phyloP scores from a whole-genome alignment of 2,113 vertebrate genomes.

The Scomber colias region DNA sequence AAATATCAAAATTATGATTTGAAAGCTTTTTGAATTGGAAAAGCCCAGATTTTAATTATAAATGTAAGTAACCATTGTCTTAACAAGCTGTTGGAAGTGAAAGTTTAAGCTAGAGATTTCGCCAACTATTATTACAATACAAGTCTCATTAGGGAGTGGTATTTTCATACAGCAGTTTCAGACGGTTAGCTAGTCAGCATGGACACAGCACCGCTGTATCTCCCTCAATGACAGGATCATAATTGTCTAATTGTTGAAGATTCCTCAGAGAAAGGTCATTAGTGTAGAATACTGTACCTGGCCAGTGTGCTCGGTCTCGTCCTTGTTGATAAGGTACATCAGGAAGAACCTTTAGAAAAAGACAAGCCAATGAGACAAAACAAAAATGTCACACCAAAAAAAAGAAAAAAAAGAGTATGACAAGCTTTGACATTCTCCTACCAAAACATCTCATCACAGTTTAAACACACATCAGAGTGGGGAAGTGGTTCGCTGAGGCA shows the following conservation, averaged over 20 bases:
- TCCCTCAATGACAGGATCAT: not conserved
- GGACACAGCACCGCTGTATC: not conserved
- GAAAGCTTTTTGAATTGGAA: not conserved
- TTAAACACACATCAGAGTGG: not conserved
- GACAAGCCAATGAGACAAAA: conserved; percentile 15
- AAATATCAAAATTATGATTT: not conserved
- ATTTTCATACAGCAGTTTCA: not conserved
- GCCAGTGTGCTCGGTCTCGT: conserved; percentile 98
- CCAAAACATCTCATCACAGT: not conserved
- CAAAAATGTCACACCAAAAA: conserved; percentile 23
- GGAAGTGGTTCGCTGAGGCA: not conserved
- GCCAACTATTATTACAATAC: no score
- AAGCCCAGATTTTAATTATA: not conserved
- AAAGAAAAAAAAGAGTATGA: not conserved
- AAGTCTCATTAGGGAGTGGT: no score
- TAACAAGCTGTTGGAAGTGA: no score
- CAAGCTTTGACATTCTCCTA: conserved; percentile 1
- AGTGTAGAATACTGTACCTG: conserved; percentile 84
- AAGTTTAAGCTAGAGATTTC: no score
- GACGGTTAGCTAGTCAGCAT: not conserved
- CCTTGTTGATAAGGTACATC: conserved; percentile 99
- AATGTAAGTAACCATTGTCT: no score
- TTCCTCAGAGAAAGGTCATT: not conserved
- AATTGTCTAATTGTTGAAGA: not conserved
- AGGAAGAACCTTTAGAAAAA: conserved; percentile 92